phyloP scores from a whole-genome alignment of 1,140 invertebrate species.

The Aricia agestis region DNA sequence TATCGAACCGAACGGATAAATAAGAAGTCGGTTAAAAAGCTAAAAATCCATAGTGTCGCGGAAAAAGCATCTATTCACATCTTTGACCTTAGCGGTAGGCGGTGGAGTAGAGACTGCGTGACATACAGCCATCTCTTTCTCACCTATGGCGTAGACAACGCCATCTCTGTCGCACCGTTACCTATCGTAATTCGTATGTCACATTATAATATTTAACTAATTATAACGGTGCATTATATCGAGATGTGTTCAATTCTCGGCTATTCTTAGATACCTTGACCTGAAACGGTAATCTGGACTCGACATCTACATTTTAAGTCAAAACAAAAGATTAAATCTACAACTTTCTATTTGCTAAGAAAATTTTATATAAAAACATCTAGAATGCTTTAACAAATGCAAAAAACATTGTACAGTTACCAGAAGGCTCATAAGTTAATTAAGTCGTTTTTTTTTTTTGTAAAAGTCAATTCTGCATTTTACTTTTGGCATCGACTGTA shows the following conservation, averaged over 20 bases:
- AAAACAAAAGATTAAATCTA: background rate
- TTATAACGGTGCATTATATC: slow-evolving; percentile 18
- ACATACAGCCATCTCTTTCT: slow-evolving; percentile 51
- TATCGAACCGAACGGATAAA: background rate
- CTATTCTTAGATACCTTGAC: background rate
- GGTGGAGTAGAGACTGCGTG: slow-evolving; percentile 35
- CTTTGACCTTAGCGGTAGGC: slow-evolving; percentile 1
- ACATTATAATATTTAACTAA: slow-evolving; percentile 18
- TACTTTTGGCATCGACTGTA: too few relatives aligned
- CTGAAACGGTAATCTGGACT: slow-evolving; percentile 4
- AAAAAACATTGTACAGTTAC: too few relatives aligned
- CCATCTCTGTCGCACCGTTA: slow-evolving; percentile 21
- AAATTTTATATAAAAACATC: background rate
- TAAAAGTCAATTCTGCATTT: too few relatives aligned
- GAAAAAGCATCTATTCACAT: slow-evolving; percentile 3
- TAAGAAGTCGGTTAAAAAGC: too few relatives aligned
- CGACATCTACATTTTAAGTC: background rate
- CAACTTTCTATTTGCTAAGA: background rate
- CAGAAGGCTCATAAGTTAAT: too few relatives aligned
- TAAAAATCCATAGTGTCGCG: slow-evolving; percentile 3
- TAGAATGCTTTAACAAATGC: too few relatives aligned
- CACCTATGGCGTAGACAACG: slow-evolving; percentile 39
- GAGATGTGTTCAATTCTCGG: background rate
- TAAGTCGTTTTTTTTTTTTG: too few relatives aligned
- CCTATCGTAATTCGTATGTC: slow-evolving; percentile 7